These are phyloP conservation scores for Oostethus manadensis DNA, from an alignment of 2,113 vertebrate genomes.

Conservation along the genomic window DNA sequence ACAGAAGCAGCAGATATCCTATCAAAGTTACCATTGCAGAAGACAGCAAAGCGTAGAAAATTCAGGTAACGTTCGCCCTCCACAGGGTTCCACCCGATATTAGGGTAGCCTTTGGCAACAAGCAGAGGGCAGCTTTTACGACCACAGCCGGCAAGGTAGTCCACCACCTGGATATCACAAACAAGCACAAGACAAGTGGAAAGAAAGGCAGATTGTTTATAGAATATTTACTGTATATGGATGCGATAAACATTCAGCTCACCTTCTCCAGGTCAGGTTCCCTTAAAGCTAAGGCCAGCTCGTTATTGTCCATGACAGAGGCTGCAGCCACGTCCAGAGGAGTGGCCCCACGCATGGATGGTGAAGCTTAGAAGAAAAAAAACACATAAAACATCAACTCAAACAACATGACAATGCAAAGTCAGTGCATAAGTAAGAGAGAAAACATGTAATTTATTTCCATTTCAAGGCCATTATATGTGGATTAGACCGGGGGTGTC, in stretches of 20 bases:
- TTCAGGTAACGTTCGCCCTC: slow-evolving; percentile 93
- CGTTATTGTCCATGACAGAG: slow-evolving; percentile 96
- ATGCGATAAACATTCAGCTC: neutral
- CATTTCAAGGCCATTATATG: too few species aligned
- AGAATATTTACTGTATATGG: neutral
- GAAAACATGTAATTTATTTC: neutral
- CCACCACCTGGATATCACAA: slow-evolving; percentile 79
- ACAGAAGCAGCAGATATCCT: too few species aligned
- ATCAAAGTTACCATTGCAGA: slow-evolving; percentile 83
- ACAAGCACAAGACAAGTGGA: neutral
- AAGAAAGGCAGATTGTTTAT: slow-evolving; percentile 3
- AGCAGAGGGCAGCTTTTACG: slow-evolving; percentile 85
- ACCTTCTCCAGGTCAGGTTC: slow-evolving; percentile 89
- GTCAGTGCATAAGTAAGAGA: neutral
- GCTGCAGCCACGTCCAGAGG: slow-evolving; percentile 93
- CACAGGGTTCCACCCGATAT: slow-evolving; percentile 95
- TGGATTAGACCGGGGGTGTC: too few species aligned
- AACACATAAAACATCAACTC: neutral
- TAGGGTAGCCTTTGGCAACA: slow-evolving; percentile 86
- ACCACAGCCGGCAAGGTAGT: slow-evolving; percentile 87
- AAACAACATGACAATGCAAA: neutral
- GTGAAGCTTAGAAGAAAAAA: slow-evolving; percentile 75
- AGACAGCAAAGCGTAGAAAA: slow-evolving; percentile 93
- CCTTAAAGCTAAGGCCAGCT: slow-evolving; percentile 84
- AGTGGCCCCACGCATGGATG: slow-evolving; percentile 93